Evolutionary conservation across 1,140 invertebrate genomes (phyloP), one percentile per base, ranked within the genome.

Genomic region (Nephotettix cincticeps): DNA sequence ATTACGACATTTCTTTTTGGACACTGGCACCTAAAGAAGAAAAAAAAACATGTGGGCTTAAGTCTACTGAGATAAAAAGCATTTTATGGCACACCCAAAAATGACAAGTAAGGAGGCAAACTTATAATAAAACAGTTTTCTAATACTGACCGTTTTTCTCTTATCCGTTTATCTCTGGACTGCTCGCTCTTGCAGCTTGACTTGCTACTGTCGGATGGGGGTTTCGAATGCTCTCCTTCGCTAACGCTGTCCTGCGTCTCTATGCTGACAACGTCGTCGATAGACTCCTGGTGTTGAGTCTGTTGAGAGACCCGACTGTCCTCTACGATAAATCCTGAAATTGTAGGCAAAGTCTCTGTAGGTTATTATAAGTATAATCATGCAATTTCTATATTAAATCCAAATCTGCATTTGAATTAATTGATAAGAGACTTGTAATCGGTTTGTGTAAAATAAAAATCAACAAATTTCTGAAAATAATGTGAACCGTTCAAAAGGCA

Each of bases 231-330:
- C 28, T 61, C 56, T 27, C 56, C 23, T 25, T 61, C 56, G 9
- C 14, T 21, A 28, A 61, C 56, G 23, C 56, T 61, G 23, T 61
- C 47, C 19, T 51, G 47, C n/a, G 47, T 51, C 47, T 51, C 56
- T 27, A 61, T 61, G 27, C 56, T 61, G 1, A 14, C 56, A 25
- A 61, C 56, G 23, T 61, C 56, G 21, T 61, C 56, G 6, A 61
- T 29, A 27, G 56, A 61, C 27, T 61, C 56, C n/a, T 61, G 56
- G 23, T 29, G 56, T 4, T 61, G 56, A 19, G 47, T 17, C n/a
- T 51, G 14, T 4, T 51, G 47, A 11, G 56, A 27, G 6, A 61
- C 56, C n/a, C 23, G 13, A 9, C 9, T 61, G 56, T 61, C 56
- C 6, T 61, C 56, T 28, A 28, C 23, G 13, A 28, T 61, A 61